Conservation (phyloP, 53 echinoderm and acorn worm genomes). For the Echinarachnius parma region DNA sequence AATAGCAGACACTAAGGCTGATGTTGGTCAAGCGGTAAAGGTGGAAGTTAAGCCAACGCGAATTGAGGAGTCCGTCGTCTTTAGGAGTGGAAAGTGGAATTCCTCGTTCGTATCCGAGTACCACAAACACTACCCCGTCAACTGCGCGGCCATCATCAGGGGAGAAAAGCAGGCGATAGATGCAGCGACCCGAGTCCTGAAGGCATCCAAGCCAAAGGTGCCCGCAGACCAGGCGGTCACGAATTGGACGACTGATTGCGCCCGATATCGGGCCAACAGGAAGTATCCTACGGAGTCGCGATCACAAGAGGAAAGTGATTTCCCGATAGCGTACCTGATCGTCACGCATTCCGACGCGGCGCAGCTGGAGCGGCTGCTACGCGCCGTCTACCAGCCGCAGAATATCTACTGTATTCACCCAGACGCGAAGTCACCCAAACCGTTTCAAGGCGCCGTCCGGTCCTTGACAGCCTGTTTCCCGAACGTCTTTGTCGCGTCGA, state of each 20-base stretch:
- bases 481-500: constrained; percentile 48
- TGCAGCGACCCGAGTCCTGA: neutral
- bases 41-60: too few relatives aligned
- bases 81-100: constrained; percentile 3
- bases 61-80: too few relatives aligned
- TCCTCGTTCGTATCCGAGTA: constrained; percentile 5
- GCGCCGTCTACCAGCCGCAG: constrained; percentile 41
- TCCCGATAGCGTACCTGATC: constrained; percentile 67
- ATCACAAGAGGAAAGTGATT: constrained; percentile 55
- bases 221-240: neutral
- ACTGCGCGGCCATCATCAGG: constrained; percentile 7
- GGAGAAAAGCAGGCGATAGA: constrained; percentile 8
- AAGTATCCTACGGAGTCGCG: constrained; percentile 38
- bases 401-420: constrained; percentile 52
- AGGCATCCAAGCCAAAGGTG: neutral
- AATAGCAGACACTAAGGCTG: too few relatives aligned
- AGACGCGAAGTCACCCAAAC: constrained; percentile 25
- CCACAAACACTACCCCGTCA: neutral
- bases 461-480: constrained; percentile 38
- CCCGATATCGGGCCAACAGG: constrained; percentile 26
- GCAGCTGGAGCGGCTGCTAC: constrained; percentile 40
- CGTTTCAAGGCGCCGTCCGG: constrained; percentile 16
- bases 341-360: constrained; percentile 43
- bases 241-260: constrained; percentile 51
- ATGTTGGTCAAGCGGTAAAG: too few relatives aligned